These are phyloP conservation scores for Dicaeum eximium DNA, from an alignment of 2,113 vertebrate species.

Conservation along the genomic window DNA sequence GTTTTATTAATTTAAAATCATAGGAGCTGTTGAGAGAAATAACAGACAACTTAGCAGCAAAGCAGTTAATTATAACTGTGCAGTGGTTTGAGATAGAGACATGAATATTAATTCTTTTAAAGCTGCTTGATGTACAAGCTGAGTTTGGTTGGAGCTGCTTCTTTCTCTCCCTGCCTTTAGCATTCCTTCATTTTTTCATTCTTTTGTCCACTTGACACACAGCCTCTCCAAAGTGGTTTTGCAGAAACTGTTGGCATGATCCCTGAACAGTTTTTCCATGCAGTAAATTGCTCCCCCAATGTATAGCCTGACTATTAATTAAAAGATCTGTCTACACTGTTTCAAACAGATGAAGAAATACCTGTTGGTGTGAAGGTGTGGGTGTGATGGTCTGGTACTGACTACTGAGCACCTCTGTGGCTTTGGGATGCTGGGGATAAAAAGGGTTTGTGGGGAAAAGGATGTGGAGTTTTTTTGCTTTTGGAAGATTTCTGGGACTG, in stretches of 20 bases:
- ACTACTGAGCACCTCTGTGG: background rate
- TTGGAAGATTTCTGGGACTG: background rate
- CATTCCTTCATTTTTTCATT: slow-evolving; percentile 65
- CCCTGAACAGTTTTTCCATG: background rate
- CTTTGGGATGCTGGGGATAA: background rate
- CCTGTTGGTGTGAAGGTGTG: background rate
- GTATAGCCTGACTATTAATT: slow-evolving; percentile 25
- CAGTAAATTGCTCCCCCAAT: background rate
- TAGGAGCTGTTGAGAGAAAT: background rate
- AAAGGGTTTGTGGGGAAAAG: background rate
- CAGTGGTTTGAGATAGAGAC: background rate
- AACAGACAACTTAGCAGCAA: background rate
- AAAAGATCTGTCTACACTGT: background rate
- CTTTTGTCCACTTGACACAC: slow-evolving; percentile 66
- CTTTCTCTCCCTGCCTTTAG: slow-evolving; percentile 19
- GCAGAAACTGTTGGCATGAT: slow-evolving; percentile 11
- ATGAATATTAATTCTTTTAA: slow-evolving; percentile 64
- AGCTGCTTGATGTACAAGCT: background rate
- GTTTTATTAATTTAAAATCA: background rate
- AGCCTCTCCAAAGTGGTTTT: slow-evolving; percentile 56
- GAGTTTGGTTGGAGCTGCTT: background rate
- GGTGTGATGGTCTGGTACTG: slow-evolving; percentile 1
- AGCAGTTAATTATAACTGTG: background rate
- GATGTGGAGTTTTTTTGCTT: background rate
- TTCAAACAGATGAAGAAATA: slow-evolving; percentile 50